These are phyloP conservation scores for Cheilosia soror DNA, from an alignment of 2,888 invertebrate genomes.

Conservation along the genomic window DNA sequence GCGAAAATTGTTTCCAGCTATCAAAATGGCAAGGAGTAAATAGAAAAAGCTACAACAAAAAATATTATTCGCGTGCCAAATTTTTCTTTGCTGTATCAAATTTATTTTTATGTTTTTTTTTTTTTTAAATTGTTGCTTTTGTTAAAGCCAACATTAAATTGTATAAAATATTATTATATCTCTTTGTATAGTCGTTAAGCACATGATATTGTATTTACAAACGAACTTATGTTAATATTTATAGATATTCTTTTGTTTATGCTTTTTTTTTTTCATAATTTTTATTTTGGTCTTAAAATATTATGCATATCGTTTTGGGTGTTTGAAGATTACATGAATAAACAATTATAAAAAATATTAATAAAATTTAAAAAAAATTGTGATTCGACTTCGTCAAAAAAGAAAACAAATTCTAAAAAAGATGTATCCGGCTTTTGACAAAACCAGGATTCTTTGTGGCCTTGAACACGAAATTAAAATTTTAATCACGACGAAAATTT, in stretches of 20 bases:
- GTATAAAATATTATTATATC: slow-evolving; percentile 42
- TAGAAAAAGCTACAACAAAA: slow-evolving; percentile 5
- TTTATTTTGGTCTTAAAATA: slow-evolving; percentile 66
- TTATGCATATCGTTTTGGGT: slow-evolving; percentile 71
- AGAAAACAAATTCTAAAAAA: not conserved
- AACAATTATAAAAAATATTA: slow-evolving; percentile 54
- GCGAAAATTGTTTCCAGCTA: slow-evolving; percentile 82
- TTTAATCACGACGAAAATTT: too few species aligned
- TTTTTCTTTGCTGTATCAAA: slow-evolving; percentile 44
- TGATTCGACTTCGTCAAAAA: not conserved
- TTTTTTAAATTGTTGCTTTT: slow-evolving; percentile 31
- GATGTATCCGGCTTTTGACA: too few species aligned
- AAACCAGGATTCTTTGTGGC: too few species aligned
- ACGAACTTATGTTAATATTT: slow-evolving; percentile 69
- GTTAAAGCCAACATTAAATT: slow-evolving; percentile 30
- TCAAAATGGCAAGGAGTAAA: slow-evolving; percentile 77
- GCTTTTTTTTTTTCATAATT: slow-evolving; percentile 37
- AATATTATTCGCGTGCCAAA: slow-evolving; percentile 66
- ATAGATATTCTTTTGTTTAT: slow-evolving; percentile 51
- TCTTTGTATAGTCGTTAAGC: slow-evolving; percentile 49
- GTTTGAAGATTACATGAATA: slow-evolving; percentile 70
- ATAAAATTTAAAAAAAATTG: slow-evolving; percentile 1
- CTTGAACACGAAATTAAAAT: too few species aligned
- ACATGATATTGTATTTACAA: slow-evolving; percentile 38
- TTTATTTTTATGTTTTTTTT: slow-evolving; percentile 23